These are phyloP conservation scores for Scaptomyza hsui DNA, from an alignment of 1,140 invertebrate genomes.

Conservation along the genomic window DNA sequence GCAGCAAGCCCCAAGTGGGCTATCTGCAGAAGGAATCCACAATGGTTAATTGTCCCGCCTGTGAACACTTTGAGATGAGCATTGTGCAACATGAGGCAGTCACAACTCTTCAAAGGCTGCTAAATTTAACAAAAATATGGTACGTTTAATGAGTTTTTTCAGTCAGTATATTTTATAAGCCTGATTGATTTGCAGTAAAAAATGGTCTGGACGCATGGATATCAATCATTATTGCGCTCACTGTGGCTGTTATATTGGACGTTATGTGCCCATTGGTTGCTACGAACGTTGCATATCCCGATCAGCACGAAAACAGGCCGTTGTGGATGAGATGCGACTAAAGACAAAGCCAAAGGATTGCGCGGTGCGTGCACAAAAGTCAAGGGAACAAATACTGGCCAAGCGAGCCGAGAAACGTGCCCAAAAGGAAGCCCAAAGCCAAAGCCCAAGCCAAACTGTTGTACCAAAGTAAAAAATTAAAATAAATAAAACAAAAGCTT, in stretches of 20 bases:
- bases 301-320: conserved; percentile 63
- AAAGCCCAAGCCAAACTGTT: conserved; percentile 29
- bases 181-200: conserved; percentile 51
- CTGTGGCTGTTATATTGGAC: conserved; percentile 76
- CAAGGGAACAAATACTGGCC: conserved; percentile 54
- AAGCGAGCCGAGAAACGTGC: conserved; percentile 44
- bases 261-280: conserved; percentile 61
- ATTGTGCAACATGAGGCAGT: conserved; percentile 64
- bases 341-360: conserved; percentile 70
- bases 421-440: conserved; percentile 34
- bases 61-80: conserved; percentile 56
- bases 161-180: no score
- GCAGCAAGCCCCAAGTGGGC: conserved; percentile 49
- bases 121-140: conserved; percentile 66
- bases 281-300: conserved; percentile 66
- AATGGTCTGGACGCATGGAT: conserved; percentile 59
- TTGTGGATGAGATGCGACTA: conserved; percentile 64
- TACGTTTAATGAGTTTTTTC: conserved; percentile 17
- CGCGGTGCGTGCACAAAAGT: conserved; percentile 65
- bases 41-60: conserved; percentile 70
- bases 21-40: conserved; percentile 58
- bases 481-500: conserved; percentile 15
- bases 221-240: conserved; percentile 76
- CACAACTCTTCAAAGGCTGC: conserved; percentile 62
- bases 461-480: conserved; percentile 20